A percentile compares a stretch with the other conserved stretches of the same genome.
phyloP scores from a whole-genome alignment of 2,888 invertebrate genomes.

The Sinhomidia bicolor region DNA sequence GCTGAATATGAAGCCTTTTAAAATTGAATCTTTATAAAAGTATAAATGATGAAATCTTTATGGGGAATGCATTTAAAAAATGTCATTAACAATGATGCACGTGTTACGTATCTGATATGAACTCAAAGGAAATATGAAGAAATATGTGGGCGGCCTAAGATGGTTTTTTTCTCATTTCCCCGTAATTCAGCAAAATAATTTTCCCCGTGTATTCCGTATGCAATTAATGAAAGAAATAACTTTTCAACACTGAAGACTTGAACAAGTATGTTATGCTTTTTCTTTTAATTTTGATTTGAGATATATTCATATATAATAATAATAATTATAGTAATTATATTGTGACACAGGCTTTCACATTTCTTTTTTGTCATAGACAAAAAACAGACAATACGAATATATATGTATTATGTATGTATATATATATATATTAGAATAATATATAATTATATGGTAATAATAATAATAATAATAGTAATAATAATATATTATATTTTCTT shows the following conservation, averaged over 20 bases:
- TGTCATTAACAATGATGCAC: no score
- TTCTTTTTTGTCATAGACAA: conserved; percentile 68
- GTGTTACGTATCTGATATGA: no score
- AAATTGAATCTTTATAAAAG: background rate
- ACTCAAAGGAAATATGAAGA: no score
- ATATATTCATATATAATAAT: conserved; percentile 55
- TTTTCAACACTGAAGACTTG: background rate
- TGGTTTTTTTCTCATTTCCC: no score
- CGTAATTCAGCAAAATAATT: no score
- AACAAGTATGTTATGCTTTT: conserved; percentile 38
- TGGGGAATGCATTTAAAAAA: no score
- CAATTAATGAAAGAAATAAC: background rate
- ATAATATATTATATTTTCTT: conserved; percentile 23
- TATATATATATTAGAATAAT: conserved; percentile 45
- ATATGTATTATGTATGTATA: conserved; percentile 43
- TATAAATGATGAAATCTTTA: no score
- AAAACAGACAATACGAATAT: conserved; percentile 63
- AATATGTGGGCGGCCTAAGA: no score
- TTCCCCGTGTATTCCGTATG: no score
- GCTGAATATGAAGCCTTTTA: background rate
- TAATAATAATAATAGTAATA: conserved; percentile 31
- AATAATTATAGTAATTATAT: conserved; percentile 42
- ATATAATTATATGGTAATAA: conserved; percentile 4
- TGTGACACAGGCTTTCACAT: conserved; percentile 74
- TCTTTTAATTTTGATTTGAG: conserved; percentile 59